These are phyloP conservation scores for Actinemys pallida DNA, from an alignment of 2,113 vertebrate species.

Conservation along the genomic window DNA sequence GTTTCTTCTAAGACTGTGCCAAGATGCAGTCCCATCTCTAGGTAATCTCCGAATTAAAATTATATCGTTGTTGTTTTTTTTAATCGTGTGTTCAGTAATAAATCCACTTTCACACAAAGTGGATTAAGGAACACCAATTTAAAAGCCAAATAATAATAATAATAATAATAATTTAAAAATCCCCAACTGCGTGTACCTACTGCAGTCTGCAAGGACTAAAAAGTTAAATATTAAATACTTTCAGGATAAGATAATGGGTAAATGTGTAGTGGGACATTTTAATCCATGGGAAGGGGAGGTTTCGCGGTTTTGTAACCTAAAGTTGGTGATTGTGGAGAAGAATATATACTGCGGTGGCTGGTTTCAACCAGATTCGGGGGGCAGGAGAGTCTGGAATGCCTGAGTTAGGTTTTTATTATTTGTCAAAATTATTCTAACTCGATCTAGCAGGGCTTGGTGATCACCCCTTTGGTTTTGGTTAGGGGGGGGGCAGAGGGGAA, in stretches of 20 bases:
- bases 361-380: not conserved
- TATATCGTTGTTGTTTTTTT: not conserved
- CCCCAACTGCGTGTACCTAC: no score
- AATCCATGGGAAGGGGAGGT: not conserved
- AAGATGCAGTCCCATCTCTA: not conserved
- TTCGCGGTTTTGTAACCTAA: slow-evolving; percentile 12
- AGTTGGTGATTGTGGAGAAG: slow-evolving; percentile 36
- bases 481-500: not conserved
- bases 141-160: no score
- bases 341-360: not conserved
- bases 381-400: not conserved
- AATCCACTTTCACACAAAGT: not conserved
- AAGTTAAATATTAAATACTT: slow-evolving; percentile 73
- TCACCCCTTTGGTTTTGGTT: not conserved
- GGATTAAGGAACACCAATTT: not conserved
- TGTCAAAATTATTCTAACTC: not conserved
- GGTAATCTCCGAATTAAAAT: not conserved
- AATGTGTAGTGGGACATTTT: slow-evolving; percentile 24
- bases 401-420: not conserved
- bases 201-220: not conserved
- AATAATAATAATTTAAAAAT: not conserved
- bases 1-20: not conserved
- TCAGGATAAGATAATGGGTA: slow-evolving; percentile 7
- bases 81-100: not conserved
- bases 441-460: no score